Conservation (phyloP, 2,888 invertebrate genomes). For the Hartigia nigra region DNA sequence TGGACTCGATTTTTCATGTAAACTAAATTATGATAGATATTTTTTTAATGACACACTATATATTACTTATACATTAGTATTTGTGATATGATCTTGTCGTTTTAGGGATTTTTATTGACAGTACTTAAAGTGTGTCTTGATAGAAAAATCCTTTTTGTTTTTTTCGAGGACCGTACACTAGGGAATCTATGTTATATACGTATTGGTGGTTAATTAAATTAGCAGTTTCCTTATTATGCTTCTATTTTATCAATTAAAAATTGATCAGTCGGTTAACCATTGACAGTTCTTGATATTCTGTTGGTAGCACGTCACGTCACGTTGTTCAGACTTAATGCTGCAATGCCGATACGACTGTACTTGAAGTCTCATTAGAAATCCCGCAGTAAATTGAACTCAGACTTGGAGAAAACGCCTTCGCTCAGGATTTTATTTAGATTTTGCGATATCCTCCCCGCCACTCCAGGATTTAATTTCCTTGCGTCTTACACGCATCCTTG, state of each 20-base stretch:
- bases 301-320: background rate
- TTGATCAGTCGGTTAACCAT: background rate
- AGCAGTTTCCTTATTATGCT: background rate
- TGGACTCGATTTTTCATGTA: background rate
- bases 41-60: background rate
- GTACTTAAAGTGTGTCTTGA: background rate
- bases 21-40: background rate
- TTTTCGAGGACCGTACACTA: background rate
- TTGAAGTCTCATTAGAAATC: background rate
- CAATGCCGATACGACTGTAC: background rate
- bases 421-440: background rate
- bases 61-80: background rate
- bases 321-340: background rate
- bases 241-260: background rate
- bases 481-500: background rate
- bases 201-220: no score
- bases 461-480: background rate
- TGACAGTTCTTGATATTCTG: background rate
- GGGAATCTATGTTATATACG: no score
- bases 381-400: background rate
- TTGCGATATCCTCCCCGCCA: background rate
- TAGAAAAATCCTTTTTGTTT: background rate
- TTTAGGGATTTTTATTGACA: background rate
- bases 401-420: background rate
- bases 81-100: background rate